Base-by-base conservation (phyloP, 2,888 invertebrate genomes). In the Schizaphis graminum region DNA sequence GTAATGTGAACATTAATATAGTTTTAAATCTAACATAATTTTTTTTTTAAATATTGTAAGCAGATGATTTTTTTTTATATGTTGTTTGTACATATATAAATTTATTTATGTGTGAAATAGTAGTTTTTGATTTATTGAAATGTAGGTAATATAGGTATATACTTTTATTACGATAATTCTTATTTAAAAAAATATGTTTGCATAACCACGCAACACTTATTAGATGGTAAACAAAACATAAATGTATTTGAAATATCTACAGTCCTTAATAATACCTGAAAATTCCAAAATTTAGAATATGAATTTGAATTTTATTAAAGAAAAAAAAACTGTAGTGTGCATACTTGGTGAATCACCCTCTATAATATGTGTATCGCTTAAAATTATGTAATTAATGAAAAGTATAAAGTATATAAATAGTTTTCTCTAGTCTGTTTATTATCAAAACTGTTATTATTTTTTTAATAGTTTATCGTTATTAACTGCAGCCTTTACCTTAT, bases 391-490 rank as follows among this genome's bases (percentile, higher is more conserved):
- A 77, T 77, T 77, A 77, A 77, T 77, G 77, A 35, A 77, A 35
- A 35, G 35, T 77, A 77, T 61, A 61, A 61, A 61, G 28, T 61
- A 61, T 77, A 77, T 35, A 77, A 77, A 77, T 21, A 35, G 77
- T 41, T 41, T 41, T 77, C 77, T 77, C 35, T 21, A 21, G 35
- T 77, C 77, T 77, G 77, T 35, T 77, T 77, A 35, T 77, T 21
- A 77, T 77, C 77, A 77, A 77, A 77, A 35, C 35, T 21, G 77
- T 35, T 77, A 77, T 77, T 77, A 77, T 77, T 77, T 57, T 77
- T 77, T 77, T 77, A 35, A 35, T 35, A 77, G 77, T 77, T 77
- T 77, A 77, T 77, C 77, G 77, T 77, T 77, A 77, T 77, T 77
- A 77, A 77, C 77, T 77, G 35, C 35, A 77, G 77, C 77, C 35